Evolutionary conservation across 2,888 invertebrate genomes (phyloP).

Genomic region (Empis stercorea): DNA sequence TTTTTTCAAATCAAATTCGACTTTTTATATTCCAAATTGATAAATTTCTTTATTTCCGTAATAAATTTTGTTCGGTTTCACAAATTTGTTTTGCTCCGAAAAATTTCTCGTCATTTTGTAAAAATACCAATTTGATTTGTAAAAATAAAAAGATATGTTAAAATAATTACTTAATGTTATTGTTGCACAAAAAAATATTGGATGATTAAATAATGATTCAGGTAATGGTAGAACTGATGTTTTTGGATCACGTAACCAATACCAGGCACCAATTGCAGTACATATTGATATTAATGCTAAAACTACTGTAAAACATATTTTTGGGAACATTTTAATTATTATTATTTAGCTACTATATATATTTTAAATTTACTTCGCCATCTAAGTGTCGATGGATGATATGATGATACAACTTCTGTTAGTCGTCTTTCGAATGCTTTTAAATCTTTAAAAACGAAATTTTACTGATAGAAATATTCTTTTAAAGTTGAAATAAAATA

Average conservation of each 20-base stretch:
- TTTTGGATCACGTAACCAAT: slow-evolving; percentile 89
- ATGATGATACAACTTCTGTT: slow-evolving; percentile 92
- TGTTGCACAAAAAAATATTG: slow-evolving; percentile 84
- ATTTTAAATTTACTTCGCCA: slow-evolving; percentile 97
- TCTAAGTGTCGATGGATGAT: slow-evolving; percentile 85
- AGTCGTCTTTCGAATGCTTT: slow-evolving; percentile 95
- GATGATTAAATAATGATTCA: slow-evolving; percentile 87
- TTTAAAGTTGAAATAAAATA: slow-evolving; percentile 1
- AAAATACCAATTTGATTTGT: too few relatives aligned
- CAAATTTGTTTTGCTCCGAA: too few relatives aligned
- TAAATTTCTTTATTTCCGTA: too few relatives aligned
- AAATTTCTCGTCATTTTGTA: too few relatives aligned
- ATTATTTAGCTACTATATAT: too few relatives aligned
- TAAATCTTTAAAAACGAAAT: slow-evolving; percentile 50
- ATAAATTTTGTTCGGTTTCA: too few relatives aligned
- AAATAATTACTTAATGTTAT: slow-evolving; percentile 61
- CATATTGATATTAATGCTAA: slow-evolving; percentile 76
- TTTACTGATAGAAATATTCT: too few relatives aligned
- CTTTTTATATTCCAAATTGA: too few relatives aligned
- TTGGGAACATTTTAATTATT: too few relatives aligned
- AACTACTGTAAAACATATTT: slow-evolving; percentile 50
- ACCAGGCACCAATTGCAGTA: slow-evolving; percentile 89
- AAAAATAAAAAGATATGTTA: too few relatives aligned
- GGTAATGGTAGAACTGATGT: slow-evolving; percentile 83
- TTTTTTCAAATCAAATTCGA: too few relatives aligned